Conservation (phyloP, 2,113 vertebrate species). For the Pavo muticus region DNA sequence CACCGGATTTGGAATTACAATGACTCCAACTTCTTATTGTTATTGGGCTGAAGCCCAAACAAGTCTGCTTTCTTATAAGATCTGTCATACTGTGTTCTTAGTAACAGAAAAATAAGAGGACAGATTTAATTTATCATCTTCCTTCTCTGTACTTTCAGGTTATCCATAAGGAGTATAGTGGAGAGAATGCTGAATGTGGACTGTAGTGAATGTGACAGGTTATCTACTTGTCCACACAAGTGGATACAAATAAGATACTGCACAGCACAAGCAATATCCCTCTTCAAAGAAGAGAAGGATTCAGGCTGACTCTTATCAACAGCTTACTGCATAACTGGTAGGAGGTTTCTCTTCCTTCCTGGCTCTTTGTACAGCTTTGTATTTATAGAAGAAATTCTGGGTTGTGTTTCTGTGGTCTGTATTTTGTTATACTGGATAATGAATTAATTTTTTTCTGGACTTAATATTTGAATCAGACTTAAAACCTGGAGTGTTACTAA, state of each 20-base stretch:
- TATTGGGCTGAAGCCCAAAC: neutral
- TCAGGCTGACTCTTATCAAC: neutral
- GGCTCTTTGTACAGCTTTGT: neutral
- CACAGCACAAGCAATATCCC: neutral
- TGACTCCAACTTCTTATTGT: neutral
- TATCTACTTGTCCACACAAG: neutral
- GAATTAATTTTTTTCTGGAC: neutral
- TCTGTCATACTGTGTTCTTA: neutral
- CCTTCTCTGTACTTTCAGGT: neutral
- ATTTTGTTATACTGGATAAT: neutral
- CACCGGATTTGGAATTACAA: neutral
- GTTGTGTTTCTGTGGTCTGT: neutral
- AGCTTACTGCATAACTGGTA: neutral
- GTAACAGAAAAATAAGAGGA: neutral
- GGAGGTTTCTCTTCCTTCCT: neutral
- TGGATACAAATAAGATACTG: neutral
- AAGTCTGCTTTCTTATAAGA: neutral
- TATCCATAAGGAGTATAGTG: neutral
- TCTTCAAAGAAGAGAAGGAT: neutral
- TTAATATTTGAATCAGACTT: neutral
- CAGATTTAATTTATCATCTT: neutral
- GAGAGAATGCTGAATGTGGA: neutral
- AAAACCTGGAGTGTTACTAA: neutral
- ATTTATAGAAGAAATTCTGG: neutral
- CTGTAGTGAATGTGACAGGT: neutral